Evolutionary conservation across 2,113 vertebrate species (phyloP).

Genomic region (human (Homo sapiens)): GRCh38 chr12:18948001-18948500

Average conservation of each 20-base stretch:
- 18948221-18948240: neutral
- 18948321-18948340: neutral
- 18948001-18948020: neutral
- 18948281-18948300: neutral
- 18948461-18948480: neutral
- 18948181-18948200: neutral
- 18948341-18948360: neutral
- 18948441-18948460: neutral
- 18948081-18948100: neutral
- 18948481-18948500: neutral
- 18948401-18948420: neutral
- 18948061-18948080: fast-evolving
- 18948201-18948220: neutral
- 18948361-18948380: neutral
- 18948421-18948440: neutral
- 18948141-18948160: neutral
- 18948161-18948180: neutral
- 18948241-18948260: neutral
- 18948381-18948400: neutral
- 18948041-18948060: fast-evolving
- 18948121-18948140: neutral
- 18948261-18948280: neutral
- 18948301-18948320: neutral
- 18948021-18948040: neutral
- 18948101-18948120: neutral